Evolutionary conservation across 2,797 vertebrate genomes (phyloP).

Genomic region (Lagocephalus sceleratus): DNA sequence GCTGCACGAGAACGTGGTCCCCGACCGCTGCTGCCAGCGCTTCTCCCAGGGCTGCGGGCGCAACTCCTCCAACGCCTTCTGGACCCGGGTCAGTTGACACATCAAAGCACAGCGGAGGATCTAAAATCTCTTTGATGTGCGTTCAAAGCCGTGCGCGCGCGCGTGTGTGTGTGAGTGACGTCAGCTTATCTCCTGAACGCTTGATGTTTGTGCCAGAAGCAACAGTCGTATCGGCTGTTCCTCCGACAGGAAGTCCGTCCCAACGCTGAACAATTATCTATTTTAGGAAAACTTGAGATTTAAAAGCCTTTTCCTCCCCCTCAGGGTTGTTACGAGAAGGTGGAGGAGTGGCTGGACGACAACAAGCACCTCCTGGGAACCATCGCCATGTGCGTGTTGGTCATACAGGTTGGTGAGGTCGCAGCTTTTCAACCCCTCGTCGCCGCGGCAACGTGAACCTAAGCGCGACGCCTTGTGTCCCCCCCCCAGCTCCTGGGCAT

Average conservation of each 20-base stretch:
- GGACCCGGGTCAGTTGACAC: conserved; percentile 79
- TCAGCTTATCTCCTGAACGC: too few species aligned
- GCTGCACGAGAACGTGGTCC: conserved; percentile 85
- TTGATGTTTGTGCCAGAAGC: too few species aligned
- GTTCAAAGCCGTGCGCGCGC: neutral
- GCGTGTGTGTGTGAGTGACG: too few species aligned
- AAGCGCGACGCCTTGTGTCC: conserved; percentile 11
- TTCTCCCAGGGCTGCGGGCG: conserved; percentile 86
- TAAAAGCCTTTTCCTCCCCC: conserved; percentile 21
- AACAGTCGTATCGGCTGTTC: too few species aligned
- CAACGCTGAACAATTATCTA: too few species aligned
- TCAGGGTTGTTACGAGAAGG: conserved; percentile 93
- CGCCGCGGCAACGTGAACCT: neutral
- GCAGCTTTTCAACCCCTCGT: neutral
- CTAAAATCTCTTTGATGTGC: neutral
- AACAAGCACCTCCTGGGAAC: conserved; percentile 95
- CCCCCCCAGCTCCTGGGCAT: conserved; percentile 90
- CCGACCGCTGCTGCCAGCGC: conserved; percentile 91
- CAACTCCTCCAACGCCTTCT: conserved; percentile 84
- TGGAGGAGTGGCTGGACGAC: conserved; percentile 91
- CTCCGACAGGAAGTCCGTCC: too few species aligned
- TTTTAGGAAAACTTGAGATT: neutral
- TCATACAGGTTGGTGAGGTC: conserved; percentile 85
- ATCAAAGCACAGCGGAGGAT: neutral
- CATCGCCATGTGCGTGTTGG: conserved; percentile 90